Conservation (phyloP, 2,113 vertebrate genomes). For the Stomatorhinus ivindoensis region DNA sequence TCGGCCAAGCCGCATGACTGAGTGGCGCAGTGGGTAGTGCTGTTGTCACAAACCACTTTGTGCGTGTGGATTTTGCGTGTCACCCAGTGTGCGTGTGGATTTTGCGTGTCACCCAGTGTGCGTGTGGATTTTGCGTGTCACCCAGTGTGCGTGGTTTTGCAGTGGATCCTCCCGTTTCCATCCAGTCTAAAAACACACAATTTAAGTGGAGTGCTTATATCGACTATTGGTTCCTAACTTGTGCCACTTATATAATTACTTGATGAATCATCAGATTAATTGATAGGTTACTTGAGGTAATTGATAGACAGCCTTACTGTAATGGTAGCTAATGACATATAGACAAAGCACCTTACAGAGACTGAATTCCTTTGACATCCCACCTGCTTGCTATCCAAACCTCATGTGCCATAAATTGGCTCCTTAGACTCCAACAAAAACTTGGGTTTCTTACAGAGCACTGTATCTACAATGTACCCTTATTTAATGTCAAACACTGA, state of each 20-base stretch:
- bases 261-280: background rate
- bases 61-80: too few relatives aligned
- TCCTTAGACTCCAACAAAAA: background rate
- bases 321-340: background rate
- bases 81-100: background rate
- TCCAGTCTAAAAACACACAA: too few relatives aligned
- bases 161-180: too few relatives aligned
- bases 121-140: background rate
- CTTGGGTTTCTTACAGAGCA: background rate
- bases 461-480: background rate
- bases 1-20: background rate
- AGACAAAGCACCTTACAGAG: background rate
- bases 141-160: too few relatives aligned
- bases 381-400: background rate
- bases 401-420: background rate
- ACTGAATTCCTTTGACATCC: background rate
- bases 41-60: background rate
- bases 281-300: background rate
- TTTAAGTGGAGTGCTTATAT: too few relatives aligned
- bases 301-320: background rate
- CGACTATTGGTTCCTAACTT: too few relatives aligned
- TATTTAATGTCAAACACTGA: background rate
- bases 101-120: too few relatives aligned
- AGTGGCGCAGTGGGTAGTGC: background rate
- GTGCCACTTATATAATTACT: too few relatives aligned